Base-by-base conservation (phyloP, 2,113 vertebrate genomes). In the Nanger granti region DNA sequence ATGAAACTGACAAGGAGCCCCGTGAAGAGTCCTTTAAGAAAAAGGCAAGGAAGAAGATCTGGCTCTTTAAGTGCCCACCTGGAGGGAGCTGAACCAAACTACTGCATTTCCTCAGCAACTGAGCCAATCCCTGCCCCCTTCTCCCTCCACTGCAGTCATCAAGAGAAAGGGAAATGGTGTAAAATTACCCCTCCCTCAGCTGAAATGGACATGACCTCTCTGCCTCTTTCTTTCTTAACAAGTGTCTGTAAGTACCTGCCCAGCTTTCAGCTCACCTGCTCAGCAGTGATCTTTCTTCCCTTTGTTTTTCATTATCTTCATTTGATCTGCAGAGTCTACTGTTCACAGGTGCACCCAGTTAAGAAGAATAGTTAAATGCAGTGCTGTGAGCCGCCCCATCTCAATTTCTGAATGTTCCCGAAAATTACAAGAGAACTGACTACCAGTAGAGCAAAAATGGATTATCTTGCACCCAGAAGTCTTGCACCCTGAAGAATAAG, bases 61-160 rank as follows among this genome's bases (percentile, higher is more conserved):
- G 91, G 91, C 44, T 97, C 83, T 96, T 97, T 97, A 98, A 97
- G 76, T 87, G 91, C 44, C 87, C 85, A 94, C 86, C 64, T 91
- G 44, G 88, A 84, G 89, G 60, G 83, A 94, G 55, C 96, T 93
- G 60, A 98, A 97, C 54, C 89, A 93, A 95, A 97, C 34, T 76
- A 94, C n/a, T 97, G 96, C 66, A 97, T 89, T 95, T 91, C 92
- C 95, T 95, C 96, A 76, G 98, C 94, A 97, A 95, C 83, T 91
- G 69, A 94, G 91, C 83, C 93, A 97, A 92, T 52, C 34, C 8
- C 17, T 24, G 31, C 26, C 10, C 66, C 41, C 76, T 82, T 88
- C 47, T 82, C 29, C 87, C 60, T 95, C 87, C 80, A 96, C 66
- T 94, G 96, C 66, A 95, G 31, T 94, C 93, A 95, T 97, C 94